Percentiles rank a stretch among this genome's conserved stretches.
Conservation (phyloP, 2,888 invertebrate species). For the Eupeodes luniger region DNA sequence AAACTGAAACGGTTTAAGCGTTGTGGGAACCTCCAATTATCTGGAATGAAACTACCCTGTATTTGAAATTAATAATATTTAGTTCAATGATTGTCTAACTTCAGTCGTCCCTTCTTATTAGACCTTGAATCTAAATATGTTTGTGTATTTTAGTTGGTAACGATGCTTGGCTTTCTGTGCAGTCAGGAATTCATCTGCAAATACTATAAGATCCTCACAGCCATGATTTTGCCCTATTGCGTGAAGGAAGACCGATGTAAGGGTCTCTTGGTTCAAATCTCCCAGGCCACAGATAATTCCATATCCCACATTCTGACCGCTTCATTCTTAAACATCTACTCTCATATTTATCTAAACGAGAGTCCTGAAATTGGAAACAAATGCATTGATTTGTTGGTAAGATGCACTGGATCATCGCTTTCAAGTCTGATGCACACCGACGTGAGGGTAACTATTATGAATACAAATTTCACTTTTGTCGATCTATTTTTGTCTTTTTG, state of each 20-base stretch:
- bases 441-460: constrained; percentile 80
- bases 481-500: background rate
- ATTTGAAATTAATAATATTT: no score
- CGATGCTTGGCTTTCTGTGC: constrained; percentile 89
- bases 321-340: constrained; percentile 89
- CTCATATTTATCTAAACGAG: constrained; percentile 89
- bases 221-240: constrained; percentile 87
- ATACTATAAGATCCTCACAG: constrained; percentile 88
- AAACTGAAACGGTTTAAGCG: no score
- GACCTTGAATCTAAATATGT: background rate
- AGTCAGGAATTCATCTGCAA: constrained; percentile 89
- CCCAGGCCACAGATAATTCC: constrained; percentile 81
- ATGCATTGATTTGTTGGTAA: constrained; percentile 87
- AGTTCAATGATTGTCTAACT: no score
- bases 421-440: constrained; percentile 87
- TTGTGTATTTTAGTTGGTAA: constrained; percentile 84
- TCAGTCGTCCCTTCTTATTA: no score
- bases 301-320: constrained; percentile 86
- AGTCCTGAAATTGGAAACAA: constrained; percentile 86
- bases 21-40: no score
- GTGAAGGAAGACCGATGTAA: constrained; percentile 84
- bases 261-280: constrained; percentile 85
- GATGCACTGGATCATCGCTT: constrained; percentile 86
- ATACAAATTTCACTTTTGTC: background rate
- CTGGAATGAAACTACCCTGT: no score